These are phyloP conservation scores for Petromus typicus DNA, from an alignment of 2,113 vertebrate genomes.

Conservation along the genomic window DNA sequence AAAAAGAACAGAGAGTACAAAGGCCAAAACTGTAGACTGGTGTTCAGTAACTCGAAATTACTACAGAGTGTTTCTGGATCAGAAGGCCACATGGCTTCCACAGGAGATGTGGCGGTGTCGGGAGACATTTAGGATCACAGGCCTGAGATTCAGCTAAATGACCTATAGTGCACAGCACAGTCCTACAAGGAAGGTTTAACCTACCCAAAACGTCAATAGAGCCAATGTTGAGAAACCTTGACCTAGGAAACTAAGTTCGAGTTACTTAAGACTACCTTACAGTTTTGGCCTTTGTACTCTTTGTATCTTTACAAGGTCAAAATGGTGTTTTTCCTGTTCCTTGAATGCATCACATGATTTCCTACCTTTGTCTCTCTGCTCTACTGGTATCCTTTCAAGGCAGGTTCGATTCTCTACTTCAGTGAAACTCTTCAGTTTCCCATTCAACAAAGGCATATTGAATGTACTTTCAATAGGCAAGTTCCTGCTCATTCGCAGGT, in stretches of 20 bases:
- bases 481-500: not conserved
- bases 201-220: not conserved
- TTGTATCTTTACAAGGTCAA: not conserved
- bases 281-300: not conserved
- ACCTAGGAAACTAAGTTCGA: not conserved
- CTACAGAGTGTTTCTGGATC: not conserved
- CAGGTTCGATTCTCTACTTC: not conserved
- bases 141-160: not conserved
- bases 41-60: too few species aligned
- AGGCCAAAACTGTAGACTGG: too few species aligned
- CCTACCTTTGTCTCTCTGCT: not conserved
- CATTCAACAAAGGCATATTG: not conserved
- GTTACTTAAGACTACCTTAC: not conserved
- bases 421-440: not conserved
- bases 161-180: not conserved
- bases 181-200: not conserved
- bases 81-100: not conserved
- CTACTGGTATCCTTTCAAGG: not conserved
- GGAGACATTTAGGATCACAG: not conserved
- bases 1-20: too few species aligned
- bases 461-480: not conserved
- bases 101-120: not conserved
- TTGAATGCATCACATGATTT: not conserved
- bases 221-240: not conserved
- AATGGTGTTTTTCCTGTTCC: not conserved